Evolutionary conservation across 2,113 vertebrate genomes (phyloP), one percentile per base, ranked within the genome.

Genomic region (Xiphorhynchus elegans): DNA sequence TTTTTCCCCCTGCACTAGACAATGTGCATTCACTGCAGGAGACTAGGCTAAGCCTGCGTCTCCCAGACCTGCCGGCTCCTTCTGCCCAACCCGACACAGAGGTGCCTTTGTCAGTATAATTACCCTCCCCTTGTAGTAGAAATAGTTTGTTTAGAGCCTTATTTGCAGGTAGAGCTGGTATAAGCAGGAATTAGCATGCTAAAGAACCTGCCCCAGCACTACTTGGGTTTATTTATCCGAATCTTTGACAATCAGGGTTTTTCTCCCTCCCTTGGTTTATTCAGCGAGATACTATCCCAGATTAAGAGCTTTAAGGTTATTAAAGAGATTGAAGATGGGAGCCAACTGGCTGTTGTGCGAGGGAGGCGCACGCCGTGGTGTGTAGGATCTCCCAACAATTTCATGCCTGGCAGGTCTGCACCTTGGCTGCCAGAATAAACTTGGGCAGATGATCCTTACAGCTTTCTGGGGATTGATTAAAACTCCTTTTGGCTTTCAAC

Each of bases 11-110:
- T 83, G 55, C 94, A 92, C 97, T 56, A 99, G 99, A 99, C 99
- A 99, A 98, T 99, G 98, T 98, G 97, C 95, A 98, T 98, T 99
- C 99, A 99, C 98, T 98, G 98, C 98, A 98, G 98, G 98, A 99
- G 99, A 98, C 98, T 98, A 93, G 98, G 98, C 98, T 97, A 98
- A 99, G 99, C 99, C 99, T 98, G 98, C 94, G 97, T 98, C 98
- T 98, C 98, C 99, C 99, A 99, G 99, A 99, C 99, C 98, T 98
- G 98, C 98, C 99, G 99, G 99, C 99, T 99, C 99, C 99, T 98
- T 97, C 98, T 98, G 98, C 98, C 98, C 98, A 92, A 98, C 98
- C 98, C 98, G 95, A 98, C 98, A 99, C 99, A 99, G 99, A 99
- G 99, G 98, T 98, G 98, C 98, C 99, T 99, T 99, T 99, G 99